Conservation (phyloP, 2,797 vertebrate species). For the Spondyliosoma cantharus region DNA sequence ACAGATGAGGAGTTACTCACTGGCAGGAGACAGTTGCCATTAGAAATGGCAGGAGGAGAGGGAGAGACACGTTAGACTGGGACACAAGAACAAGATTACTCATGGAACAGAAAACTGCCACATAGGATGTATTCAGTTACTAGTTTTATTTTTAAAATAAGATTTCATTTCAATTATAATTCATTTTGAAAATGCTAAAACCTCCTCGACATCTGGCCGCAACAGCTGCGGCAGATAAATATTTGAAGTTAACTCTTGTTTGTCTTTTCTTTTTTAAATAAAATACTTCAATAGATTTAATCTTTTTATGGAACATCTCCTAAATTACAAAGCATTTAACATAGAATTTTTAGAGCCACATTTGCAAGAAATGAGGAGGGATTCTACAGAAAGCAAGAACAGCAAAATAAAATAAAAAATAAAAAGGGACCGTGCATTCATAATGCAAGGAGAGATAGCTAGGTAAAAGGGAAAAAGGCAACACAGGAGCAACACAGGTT, state of each 20-base stretch:
- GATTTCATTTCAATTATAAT: conserved; percentile 93
- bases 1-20: conserved; percentile 84
- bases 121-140: conserved; percentile 80
- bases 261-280: conserved; percentile 88
- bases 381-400: conserved; percentile 67
- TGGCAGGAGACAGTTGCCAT: conserved; percentile 77
- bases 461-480: conserved; percentile 47
- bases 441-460: conserved; percentile 73
- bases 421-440: conserved; percentile 73
- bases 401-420: conserved; percentile 59
- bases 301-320: conserved; percentile 88
- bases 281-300: conserved; percentile 92
- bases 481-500: conserved; percentile 61
- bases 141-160: conserved; percentile 98
- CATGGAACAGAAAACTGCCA: conserved; percentile 82
- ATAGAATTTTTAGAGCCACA: conserved; percentile 77
- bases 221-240: conserved; percentile 79
- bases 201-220: conserved; percentile 83
- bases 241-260: conserved; percentile 75
- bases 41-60: conserved; percentile 77
- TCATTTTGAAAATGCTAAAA: conserved; percentile 90
- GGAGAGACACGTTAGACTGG: conserved; percentile 77
- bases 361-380: conserved; percentile 88
- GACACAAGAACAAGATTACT: conserved; percentile 80
- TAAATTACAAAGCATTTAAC: conserved; percentile 91